Base-by-base conservation (phyloP, 1,140 invertebrate genomes). In the Anoplolepis gracilipes region DNA sequence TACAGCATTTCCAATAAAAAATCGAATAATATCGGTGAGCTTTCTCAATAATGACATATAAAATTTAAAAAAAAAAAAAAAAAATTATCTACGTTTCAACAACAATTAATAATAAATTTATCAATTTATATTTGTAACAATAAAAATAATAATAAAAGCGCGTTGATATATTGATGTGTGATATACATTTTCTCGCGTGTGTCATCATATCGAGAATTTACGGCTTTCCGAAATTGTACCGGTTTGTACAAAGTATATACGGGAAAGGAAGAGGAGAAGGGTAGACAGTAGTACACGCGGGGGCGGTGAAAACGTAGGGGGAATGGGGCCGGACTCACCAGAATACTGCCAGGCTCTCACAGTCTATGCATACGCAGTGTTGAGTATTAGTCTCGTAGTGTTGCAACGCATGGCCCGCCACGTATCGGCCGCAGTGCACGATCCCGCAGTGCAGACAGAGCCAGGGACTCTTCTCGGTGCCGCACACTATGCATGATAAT, bases 331-430 rank as follows among this genome's bases (percentile, higher is more conserved):
- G 28, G 85, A 92, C 95, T 95, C 93, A 98, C 97, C 97, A 98
- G 94, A 96, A 98, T 90, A 97, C 97, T 87, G 97, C 96, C 91
- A 96, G 96, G 91, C 95, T 96, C 93, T 97, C 96, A 94, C 97
- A 97, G 93, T 97, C 97, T 94, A 98, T 97, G 93, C 97, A 97
- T 42, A 98, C 95, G 90, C 96, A 96, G 93, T 98, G 97, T 85
- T 96, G 94, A 89, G 93, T 93, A 89, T 95, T 94, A 88, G 95
- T 94, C 92, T 97, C 96, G 90, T 96, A 96, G 95, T 98, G 97
- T 89, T 95, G 93, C 90, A 97, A 96, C 69, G 97, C 97, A 95
- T 98, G 97, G 28, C 96, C 97, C 92, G 96, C 97, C 22, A 97
- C 95, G 94, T 98, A 98, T 81, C 97, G 96, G 72, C 97, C 97